A percentile compares a stretch with the other conserved stretches of the same genome.
These are phyloP conservation scores for Celastrina argiolus DNA, from an alignment of 2,888 invertebrate genomes.

Conservation along the genomic window DNA sequence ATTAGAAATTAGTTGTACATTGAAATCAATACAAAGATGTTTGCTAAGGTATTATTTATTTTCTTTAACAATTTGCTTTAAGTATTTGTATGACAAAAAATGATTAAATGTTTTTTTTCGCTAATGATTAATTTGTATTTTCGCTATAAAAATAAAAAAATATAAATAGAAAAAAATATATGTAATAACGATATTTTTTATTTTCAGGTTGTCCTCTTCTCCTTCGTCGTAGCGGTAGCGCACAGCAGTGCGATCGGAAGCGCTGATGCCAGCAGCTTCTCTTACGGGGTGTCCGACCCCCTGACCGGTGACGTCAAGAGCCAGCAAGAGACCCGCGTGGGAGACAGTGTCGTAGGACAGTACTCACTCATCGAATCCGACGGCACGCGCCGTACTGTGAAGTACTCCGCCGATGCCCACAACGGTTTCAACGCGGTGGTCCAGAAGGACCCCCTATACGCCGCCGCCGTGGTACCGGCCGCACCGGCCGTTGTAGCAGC, in stretches of 20 bases:
- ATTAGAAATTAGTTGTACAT: conserved; percentile 34
- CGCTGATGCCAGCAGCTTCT: conserved; percentile 53
- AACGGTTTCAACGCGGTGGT: conserved; percentile 74
- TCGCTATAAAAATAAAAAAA: too few species aligned
- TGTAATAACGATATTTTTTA: not conserved
- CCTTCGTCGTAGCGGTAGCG: conserved; percentile 44
- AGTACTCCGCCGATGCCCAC: conserved; percentile 68
- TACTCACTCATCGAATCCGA: conserved; percentile 51
- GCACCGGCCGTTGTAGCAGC: conserved; percentile 20
- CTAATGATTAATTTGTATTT: too few species aligned
- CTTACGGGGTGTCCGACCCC: conserved; percentile 67
- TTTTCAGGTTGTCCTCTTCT: conserved; percentile 19
- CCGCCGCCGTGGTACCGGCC: conserved; percentile 31
- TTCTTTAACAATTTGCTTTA: not conserved
- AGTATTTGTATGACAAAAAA: too few species aligned
- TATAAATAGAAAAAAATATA: not conserved
- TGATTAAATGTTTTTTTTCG: too few species aligned
- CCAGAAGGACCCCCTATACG: conserved; percentile 57
- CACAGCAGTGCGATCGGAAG: conserved; percentile 27
- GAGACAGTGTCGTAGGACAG: conserved; percentile 67
- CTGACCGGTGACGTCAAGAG: conserved; percentile 68
- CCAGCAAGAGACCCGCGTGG: conserved; percentile 63
- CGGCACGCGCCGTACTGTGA: conserved; percentile 46
- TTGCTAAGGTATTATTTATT: conserved; percentile 23
- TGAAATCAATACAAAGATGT: conserved; percentile 12